Base-by-base conservation (phyloP, 2,113 vertebrate species). In the Cairina moschata region DNA sequence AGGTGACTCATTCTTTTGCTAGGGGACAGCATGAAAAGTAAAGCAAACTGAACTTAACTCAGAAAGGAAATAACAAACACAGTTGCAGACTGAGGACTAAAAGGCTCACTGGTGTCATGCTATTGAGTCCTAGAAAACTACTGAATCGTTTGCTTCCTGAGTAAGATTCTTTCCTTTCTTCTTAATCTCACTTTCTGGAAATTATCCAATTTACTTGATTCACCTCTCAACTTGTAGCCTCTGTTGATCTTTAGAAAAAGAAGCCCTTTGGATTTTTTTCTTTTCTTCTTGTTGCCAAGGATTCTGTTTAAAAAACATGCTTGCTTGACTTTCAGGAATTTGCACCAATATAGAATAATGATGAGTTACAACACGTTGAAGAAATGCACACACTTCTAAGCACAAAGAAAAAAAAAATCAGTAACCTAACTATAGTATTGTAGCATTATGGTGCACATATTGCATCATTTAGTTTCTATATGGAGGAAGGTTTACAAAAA, bases 271-370 rank as follows among this genome's bases (percentile, higher is more conserved):
- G 66, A 29, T 65, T 94, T 87, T 46, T 25, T 12, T 7, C 5
- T 83, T 90, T 80, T 94, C 75, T 95, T 91, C 93, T 93, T 74
- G 91, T 97, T 96, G 94, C 90, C 85, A 93, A 78, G 83, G 91
- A 60, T 74, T 90, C 85, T n/a, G 52, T 93, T 83, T 96, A 92
- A 93, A 94, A 96, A 81, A 93, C 59, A 55, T 78, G 90, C 88
- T 96, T 95, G 96, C 95, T 54, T 85, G 80, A 81, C 71, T 83
- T 94, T 71, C 86, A 95, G 97, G 97, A 97, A 97, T 96, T 82
- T 76, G 80, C 36, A 83, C 74, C 83, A 88, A 79, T 77, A 75
- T 74, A 92, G 44, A 63, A 72, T 62, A 83, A 79, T 2, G 56
- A 93, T 56, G 46, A 36, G 48, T 73, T 54, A 71, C 54, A 50